phyloP scores from a whole-genome alignment of 92 coral and sea anemone genomes.

The Actinostola sp. region DNA sequence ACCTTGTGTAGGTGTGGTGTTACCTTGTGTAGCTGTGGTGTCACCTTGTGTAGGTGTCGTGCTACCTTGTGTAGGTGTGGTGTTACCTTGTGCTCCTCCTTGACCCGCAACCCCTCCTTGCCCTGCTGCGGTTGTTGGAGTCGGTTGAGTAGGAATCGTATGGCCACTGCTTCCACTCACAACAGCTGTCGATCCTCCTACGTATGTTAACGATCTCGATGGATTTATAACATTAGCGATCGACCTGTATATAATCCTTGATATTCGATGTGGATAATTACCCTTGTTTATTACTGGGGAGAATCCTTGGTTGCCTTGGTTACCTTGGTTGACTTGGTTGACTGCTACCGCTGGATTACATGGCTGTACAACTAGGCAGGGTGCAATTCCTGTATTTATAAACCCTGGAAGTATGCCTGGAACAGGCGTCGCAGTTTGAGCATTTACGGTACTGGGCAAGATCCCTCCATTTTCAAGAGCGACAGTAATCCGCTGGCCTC shows the following conservation, averaged over 20 bases:
- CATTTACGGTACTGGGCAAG: conserved; percentile 1
- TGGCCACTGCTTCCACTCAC: background rate
- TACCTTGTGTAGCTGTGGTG: background rate
- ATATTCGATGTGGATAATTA: background rate
- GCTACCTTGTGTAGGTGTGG: background rate
- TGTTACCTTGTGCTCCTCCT: no score
- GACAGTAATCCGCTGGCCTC: conserved; percentile 24
- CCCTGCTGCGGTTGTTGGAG: background rate
- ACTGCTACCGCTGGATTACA: background rate
- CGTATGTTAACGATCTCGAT: background rate
- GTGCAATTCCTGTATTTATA: background rate
- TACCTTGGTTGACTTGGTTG: no score
- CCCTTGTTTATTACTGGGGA: background rate
- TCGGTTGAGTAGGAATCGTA: background rate
- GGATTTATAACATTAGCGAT: background rate
- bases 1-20: background rate
- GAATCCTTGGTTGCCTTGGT: no score
- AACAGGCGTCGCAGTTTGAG: background rate
- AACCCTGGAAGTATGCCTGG: background rate
- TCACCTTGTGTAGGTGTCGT: background rate
- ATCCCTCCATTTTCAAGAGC: conserved; percentile 35
- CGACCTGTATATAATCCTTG: background rate
- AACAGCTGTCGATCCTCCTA: background rate
- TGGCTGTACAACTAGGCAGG: background rate
- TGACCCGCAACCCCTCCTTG: background rate